A percentile compares a stretch with the other conserved stretches of the same genome.
These are phyloP conservation scores for Neotragus pygmaeus DNA, from an alignment of 2,113 vertebrate genomes.

Conservation along the genomic window DNA sequence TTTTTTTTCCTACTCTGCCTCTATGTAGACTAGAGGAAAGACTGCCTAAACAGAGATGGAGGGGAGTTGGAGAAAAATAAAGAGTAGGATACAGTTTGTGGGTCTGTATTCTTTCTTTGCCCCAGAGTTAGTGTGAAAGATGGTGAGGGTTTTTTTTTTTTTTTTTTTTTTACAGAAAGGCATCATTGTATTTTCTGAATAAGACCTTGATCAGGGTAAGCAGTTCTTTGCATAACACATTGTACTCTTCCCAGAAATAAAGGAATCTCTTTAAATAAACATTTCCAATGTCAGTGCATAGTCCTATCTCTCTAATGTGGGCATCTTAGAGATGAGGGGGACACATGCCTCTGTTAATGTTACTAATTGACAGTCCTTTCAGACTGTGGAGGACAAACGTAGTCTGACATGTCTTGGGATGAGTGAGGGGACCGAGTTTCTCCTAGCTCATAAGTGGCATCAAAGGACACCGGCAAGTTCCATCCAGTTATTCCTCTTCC, in stretches of 20 bases:
- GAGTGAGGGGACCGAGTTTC: neutral
- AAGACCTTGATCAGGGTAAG: constrained; percentile 74
- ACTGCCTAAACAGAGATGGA: neutral
- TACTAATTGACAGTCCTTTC: neutral
- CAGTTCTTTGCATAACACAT: constrained; percentile 53
- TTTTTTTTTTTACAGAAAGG: constrained; percentile 64
- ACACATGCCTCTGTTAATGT: neutral
- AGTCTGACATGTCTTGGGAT: neutral
- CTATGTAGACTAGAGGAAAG: neutral
- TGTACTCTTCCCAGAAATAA: constrained; percentile 68
- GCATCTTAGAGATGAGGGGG: neutral
- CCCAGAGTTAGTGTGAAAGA: neutral
- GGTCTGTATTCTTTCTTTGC: neutral
- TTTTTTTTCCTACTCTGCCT: neutral
- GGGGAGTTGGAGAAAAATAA: neutral
- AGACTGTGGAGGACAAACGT: neutral
- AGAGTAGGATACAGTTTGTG: neutral
- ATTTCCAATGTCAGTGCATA: constrained; percentile 33
- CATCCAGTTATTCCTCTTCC: neutral
- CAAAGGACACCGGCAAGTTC: neutral
- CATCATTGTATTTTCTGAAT: constrained; percentile 77
- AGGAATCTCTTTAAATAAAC: constrained; percentile 39
- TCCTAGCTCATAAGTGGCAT: neutral
- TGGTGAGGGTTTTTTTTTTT: neutral
- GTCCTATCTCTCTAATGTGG: neutral